Percentiles rank a stretch among this genome's conserved stretches.
Conservation (phyloP, 1,140 invertebrate genomes). For the Drosophila littoralis region DNA sequence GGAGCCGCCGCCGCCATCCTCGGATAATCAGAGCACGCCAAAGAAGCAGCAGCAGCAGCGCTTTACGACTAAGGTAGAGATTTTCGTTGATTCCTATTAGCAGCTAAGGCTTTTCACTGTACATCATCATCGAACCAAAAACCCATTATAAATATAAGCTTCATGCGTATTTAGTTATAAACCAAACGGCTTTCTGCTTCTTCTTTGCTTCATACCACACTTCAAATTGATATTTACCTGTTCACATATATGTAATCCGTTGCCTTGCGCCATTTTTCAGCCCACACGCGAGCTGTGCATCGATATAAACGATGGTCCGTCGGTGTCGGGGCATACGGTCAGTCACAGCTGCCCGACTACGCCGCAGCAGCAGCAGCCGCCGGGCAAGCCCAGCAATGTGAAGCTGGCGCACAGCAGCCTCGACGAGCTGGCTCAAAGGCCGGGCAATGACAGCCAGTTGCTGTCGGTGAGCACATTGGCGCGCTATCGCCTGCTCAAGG, state of each 20-base stretch:
- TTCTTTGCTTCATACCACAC: slow-evolving; percentile 32
- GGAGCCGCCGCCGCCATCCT: slow-evolving; percentile 55
- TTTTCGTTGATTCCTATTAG: slow-evolving; percentile 81
- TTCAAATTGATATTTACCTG: slow-evolving; percentile 21
- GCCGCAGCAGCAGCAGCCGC: slow-evolving; percentile 42
- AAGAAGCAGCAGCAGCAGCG: slow-evolving; percentile 64
- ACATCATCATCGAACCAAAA: slow-evolving; percentile 6
- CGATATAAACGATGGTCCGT: slow-evolving; percentile 51
- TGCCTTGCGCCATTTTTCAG: slow-evolving; percentile 55
- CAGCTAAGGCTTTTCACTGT: slow-evolving; percentile 36
- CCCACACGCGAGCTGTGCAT: slow-evolving; percentile 56
- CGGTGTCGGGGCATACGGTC: slow-evolving; percentile 28
- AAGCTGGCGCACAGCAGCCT: slow-evolving; percentile 45
- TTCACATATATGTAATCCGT: slow-evolving; percentile 13
- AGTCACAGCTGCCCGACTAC: slow-evolving; percentile 72
- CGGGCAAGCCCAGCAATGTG: not conserved
- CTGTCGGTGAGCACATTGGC: slow-evolving; percentile 64
- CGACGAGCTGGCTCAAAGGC: slow-evolving; percentile 36
- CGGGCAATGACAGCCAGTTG: slow-evolving; percentile 53
- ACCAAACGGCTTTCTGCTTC: slow-evolving; percentile 16
- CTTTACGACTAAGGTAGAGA: slow-evolving; percentile 82
- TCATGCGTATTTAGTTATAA: slow-evolving; percentile 17
- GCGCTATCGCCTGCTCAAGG: slow-evolving; percentile 66
- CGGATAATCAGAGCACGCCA: slow-evolving; percentile 73
- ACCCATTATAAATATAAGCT: slow-evolving; percentile 53